Conservation (phyloP, 2,888 invertebrate genomes). For the Kuschelorhynchus macadamiae region DNA sequence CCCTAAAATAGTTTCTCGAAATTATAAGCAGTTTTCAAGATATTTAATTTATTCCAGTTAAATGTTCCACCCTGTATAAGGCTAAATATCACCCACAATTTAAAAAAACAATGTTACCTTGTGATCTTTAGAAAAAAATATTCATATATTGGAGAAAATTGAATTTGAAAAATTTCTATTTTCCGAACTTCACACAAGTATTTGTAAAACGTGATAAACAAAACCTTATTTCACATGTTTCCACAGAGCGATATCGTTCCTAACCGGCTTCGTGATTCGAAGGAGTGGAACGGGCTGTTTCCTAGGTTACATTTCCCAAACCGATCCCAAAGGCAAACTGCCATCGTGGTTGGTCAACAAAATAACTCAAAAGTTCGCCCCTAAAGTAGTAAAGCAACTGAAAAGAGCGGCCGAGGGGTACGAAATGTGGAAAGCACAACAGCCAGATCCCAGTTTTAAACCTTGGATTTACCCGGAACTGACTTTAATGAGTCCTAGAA, state of each 20-base stretch:
- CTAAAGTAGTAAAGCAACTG: constrained; percentile 86
- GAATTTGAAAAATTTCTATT: too few relatives aligned
- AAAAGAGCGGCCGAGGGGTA: constrained; percentile 88
- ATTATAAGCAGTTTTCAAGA: too few relatives aligned
- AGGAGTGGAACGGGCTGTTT: constrained; percentile 77
- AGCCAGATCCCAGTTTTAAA: constrained; percentile 81
- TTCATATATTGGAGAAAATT: too few relatives aligned
- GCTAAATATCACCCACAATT: too few relatives aligned
- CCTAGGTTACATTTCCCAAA: constrained; percentile 90
- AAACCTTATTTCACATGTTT: background rate
- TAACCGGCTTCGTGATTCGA: constrained; percentile 80
- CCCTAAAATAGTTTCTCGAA: too few relatives aligned
- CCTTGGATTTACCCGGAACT: constrained; percentile 94
- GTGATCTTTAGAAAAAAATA: too few relatives aligned
- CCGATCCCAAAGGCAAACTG: constrained; percentile 89
- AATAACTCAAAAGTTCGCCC: constrained; percentile 88
- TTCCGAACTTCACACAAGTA: too few relatives aligned
- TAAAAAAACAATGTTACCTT: too few relatives aligned
- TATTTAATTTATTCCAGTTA: too few relatives aligned
- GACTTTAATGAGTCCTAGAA: constrained; percentile 77
- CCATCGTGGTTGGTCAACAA: constrained; percentile 93
- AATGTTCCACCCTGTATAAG: too few relatives aligned
- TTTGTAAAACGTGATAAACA: too few relatives aligned
- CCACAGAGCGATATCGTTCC: constrained; percentile 74
- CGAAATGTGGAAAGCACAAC: constrained; percentile 83